Evolutionary conservation across 53 echinoderm and acorn worm species (phyloP).

Genomic region (Luidia sarsii): DNA sequence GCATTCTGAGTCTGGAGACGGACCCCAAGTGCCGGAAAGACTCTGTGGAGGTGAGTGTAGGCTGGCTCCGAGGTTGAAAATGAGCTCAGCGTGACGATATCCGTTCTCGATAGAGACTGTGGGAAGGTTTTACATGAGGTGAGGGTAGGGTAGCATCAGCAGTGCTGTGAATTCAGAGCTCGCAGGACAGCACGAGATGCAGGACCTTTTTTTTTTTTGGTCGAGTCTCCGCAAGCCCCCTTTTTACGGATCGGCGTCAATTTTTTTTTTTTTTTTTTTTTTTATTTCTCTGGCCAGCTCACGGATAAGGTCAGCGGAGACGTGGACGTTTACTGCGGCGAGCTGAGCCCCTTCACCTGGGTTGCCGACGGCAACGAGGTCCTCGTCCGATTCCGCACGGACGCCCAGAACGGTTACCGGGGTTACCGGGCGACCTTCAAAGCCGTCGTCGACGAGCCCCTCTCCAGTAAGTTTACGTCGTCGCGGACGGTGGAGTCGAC

Average conservation of each 20-base stretch:
- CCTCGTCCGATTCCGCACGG: slow-evolving; percentile 45
- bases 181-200: too few relatives aligned
- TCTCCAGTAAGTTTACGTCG: slow-evolving; percentile 65
- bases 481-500: too few relatives aligned
- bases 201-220: too few relatives aligned
- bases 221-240: too few relatives aligned
- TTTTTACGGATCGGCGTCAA: too few relatives aligned
- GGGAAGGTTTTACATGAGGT: too few relatives aligned
- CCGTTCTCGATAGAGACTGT: too few relatives aligned
- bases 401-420: slow-evolving; percentile 21
- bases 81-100: too few relatives aligned
- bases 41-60: slow-evolving; percentile 23
- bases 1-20: slow-evolving; percentile 15
- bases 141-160: too few relatives aligned
- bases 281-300: slow-evolving; percentile 16
- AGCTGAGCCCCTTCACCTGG: slow-evolving; percentile 43
- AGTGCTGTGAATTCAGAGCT: too few relatives aligned
- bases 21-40: slow-evolving; percentile 44
- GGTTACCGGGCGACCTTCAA: slow-evolving; percentile 59
- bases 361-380: slow-evolving; percentile 63
- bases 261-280: too few relatives aligned
- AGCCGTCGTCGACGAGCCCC: background rate
- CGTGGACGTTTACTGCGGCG: slow-evolving; percentile 47
- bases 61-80: too few relatives aligned
- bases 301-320: slow-evolving; percentile 19